Evolutionary conservation across 2,888 invertebrate species (phyloP), one percentile per base, ranked within the genome.

Genomic region (Drosophila recens): DNA sequence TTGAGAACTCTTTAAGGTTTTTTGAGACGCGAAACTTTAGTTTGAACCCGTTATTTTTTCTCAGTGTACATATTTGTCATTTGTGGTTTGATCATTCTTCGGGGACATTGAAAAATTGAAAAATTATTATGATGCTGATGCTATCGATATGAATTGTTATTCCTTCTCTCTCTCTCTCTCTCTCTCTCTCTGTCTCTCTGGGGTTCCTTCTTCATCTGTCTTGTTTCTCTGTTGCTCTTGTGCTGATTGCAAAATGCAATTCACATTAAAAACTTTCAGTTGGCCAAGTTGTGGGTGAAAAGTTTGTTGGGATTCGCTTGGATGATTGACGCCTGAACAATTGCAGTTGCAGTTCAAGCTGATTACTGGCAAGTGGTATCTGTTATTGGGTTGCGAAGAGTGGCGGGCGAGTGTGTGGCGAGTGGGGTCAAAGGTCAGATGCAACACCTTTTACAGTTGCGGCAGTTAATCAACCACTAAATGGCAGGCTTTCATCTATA

Each of bases 221-320:
- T 15, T 13, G 17, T 10, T 30, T 23, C 34, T 54, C 61, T 70
- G 68, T 67, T 76, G 68, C 64, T 68, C 67, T 66, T 49, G 45
- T 54, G 46, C 75, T 82, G 86, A 80, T 85, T 80, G 80, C 82
- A 80, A 80, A 82, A 82, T 86, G 82, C 82, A 86, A 80, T 86
- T 79, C 86, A 61, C 76, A 72, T 79, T 72, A 75, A 79, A 79
- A 79, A 79, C 69, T 79, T 79, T 79, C 57, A 34, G 63, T 42
- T 77, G 57, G 51, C 68, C 72, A 75, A 75, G 72, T 75, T 75
- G 67, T 43, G 67, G 58, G 53, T 30, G 15, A 58, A 67, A 63
- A 67, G 45, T 57, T 77, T 73, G 67, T 58, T 36, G 48, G 62
- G 33, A 49, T 67, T 71, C 48, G 57, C 58, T 45, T 45, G 59